These are phyloP conservation scores for Aporrectodea caliginosa DNA, from an alignment of 1,140 invertebrate genomes.

Conservation along the genomic window DNA sequence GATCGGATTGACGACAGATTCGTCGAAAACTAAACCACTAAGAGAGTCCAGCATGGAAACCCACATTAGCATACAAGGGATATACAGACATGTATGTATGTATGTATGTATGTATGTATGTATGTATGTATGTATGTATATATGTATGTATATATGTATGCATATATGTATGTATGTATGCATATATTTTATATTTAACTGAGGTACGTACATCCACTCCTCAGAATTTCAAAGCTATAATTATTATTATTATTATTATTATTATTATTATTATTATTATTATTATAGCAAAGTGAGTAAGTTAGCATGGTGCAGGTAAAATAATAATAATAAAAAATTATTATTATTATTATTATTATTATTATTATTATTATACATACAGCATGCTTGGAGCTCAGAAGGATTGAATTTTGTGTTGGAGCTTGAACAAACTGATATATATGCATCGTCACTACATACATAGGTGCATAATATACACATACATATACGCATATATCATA, in stretches of 20 bases:
- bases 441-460: background rate
- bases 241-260: background rate
- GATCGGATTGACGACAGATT: no score
- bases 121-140: constrained; percentile 6
- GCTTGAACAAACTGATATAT: no score
- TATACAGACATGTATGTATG: constrained; percentile 1
- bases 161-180: constrained; percentile 1
- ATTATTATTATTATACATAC: no score
- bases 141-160: constrained; percentile 4
- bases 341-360: no score
- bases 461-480: background rate
- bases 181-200: background rate
- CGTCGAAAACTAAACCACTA: no score
- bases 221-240: background rate
- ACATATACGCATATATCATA: no score
- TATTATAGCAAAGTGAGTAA: background rate
- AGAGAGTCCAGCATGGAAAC: no score
- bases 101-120: constrained; percentile 7
- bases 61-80: no score
- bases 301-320: background rate
- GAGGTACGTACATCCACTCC: no score
- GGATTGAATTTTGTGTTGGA: no score
- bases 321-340: no score
- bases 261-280: background rate
- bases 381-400: no score